A percentile compares a stretch with the other conserved stretches of the same genome.
Conservation (phyloP, 1,140 invertebrate genomes). For the Achroia grisella region DNA sequence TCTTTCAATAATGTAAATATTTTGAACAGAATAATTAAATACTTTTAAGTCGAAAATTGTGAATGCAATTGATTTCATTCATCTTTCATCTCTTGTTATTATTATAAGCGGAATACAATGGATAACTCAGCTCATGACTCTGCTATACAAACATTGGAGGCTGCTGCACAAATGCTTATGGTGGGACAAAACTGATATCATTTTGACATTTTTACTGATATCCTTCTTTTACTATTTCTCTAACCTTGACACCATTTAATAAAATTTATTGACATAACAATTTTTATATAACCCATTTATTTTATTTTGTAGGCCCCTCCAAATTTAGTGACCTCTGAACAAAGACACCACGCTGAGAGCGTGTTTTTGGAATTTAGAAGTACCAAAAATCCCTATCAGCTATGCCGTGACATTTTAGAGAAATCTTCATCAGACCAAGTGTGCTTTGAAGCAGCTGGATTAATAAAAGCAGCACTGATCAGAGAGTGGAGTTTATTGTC, state of each 20-base stretch:
- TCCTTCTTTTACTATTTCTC: background rate
- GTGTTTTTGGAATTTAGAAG: slow-evolving; percentile 88
- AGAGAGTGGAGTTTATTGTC: slow-evolving; percentile 85
- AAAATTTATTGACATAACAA: slow-evolving; percentile 5
- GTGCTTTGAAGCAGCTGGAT: slow-evolving; percentile 88
- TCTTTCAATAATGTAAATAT: slow-evolving; percentile 8
- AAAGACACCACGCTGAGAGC: slow-evolving; percentile 84
- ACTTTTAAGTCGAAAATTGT: slow-evolving; percentile 10
- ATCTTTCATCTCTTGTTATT: slow-evolving; percentile 5
- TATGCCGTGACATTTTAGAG: slow-evolving; percentile 89
- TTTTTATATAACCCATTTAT: too few relatives aligned
- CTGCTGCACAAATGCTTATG: slow-evolving; percentile 80
- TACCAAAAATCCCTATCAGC: slow-evolving; percentile 85
- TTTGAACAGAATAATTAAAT: too few relatives aligned
- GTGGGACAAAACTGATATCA: slow-evolving; percentile 56
- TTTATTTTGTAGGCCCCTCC: slow-evolving; percentile 81
- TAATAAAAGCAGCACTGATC: slow-evolving; percentile 88
- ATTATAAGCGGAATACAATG: slow-evolving; percentile 27
- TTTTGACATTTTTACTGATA: background rate
- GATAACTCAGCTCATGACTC: slow-evolving; percentile 61
- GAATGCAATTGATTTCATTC: slow-evolving; percentile 14
- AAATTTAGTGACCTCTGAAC: slow-evolving; percentile 83
- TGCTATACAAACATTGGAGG: slow-evolving; percentile 77
- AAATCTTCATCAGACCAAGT: slow-evolving; percentile 86
- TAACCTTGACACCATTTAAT: slow-evolving; percentile 1